These are phyloP conservation scores for Canis aureus DNA, from an alignment of 2,113 vertebrate genomes.

Conservation along the genomic window DNA sequence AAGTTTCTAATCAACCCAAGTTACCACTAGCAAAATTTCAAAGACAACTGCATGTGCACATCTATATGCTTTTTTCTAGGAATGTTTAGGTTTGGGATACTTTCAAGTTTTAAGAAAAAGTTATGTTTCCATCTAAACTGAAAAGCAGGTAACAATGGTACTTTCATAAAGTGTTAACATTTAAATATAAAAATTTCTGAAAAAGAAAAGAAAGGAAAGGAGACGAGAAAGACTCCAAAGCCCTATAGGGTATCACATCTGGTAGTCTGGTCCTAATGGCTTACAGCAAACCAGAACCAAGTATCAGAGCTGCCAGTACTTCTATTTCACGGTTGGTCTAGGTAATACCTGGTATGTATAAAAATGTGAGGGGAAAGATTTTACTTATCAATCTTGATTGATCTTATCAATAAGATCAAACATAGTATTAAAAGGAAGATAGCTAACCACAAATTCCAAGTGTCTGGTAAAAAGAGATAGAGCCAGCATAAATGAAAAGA, in stretches of 20 bases:
- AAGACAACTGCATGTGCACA: rapidly evolving
- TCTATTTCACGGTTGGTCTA: slow-evolving; percentile 57
- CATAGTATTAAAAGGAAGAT: slow-evolving; percentile 78
- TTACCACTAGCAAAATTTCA: no score
- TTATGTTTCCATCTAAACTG: background rate
- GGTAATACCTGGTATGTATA: slow-evolving; percentile 50
- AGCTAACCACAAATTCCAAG: slow-evolving; percentile 60
- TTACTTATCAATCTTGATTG: slow-evolving; percentile 8
- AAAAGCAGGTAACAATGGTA: background rate
- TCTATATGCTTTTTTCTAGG: rapidly evolving
- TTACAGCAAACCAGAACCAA: slow-evolving; percentile 53
- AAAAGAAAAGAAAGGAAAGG: background rate
- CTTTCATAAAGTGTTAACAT: background rate
- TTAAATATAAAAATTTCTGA: background rate
- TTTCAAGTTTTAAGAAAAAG: background rate
- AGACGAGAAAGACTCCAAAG: background rate
- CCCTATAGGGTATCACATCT: no score
- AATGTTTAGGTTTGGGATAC: no score
- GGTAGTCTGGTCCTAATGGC: rapidly evolving
- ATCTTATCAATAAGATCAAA: slow-evolving; percentile 66
- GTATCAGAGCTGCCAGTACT: background rate
- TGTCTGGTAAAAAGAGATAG: background rate
- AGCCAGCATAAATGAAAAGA: background rate
- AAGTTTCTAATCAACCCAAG: background rate
- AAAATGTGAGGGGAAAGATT: slow-evolving; percentile 64